Base-by-base conservation (phyloP, 2,113 vertebrate species). In the Rhynchopsitta pachyrhyncha region DNA sequence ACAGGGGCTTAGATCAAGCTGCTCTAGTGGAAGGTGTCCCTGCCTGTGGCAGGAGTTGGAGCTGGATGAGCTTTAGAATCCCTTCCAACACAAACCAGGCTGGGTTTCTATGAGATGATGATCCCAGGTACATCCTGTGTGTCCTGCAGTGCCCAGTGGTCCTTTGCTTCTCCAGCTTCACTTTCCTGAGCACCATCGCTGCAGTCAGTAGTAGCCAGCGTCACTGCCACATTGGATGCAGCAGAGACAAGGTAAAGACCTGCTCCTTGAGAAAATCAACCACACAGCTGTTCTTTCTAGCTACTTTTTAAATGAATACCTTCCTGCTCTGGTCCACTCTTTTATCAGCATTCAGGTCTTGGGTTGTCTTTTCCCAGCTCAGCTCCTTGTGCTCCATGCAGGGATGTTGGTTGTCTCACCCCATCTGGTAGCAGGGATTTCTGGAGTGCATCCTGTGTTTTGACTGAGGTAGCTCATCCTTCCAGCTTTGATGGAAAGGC, bases 141-240 rank as follows among this genome's bases (percentile, higher is more conserved):
- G 22, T 52, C 31, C 41, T 86, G 84, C 62, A 47, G 25, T 33
- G 74, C 20, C 16, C 20, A 7, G 29, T 4, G 50, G 42, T 53
- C 73, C 53, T 46, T 20, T 46, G 25, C 35, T 39, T 60, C 25
- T 28, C 18, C 57, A 33, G 39, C 74, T 67, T 10, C 60, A 37
- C 13, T 33, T 60, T 17, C 49, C 53, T 33, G 31, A 86, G 31
- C 66, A 39, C 25, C 75, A 12, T 44, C 1, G 0, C 74, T 50
- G 23, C 39, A 50, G 35, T 19, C 39, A 42, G 27, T 17, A 17
- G 55, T 7, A 71, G 78, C 42, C 10, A 12, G 49, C 3, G 1
- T 35, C 2, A 1, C 24, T 85, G 24, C 35, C 23, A 27, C 0
- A 0, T 7, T 3, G 2, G 35, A 7, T 13, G 20, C 53, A 74